These are phyloP conservation scores for Phylloscopus collybita DNA, from an alignment of 2,797 vertebrate species.

Conservation along the genomic window DNA sequence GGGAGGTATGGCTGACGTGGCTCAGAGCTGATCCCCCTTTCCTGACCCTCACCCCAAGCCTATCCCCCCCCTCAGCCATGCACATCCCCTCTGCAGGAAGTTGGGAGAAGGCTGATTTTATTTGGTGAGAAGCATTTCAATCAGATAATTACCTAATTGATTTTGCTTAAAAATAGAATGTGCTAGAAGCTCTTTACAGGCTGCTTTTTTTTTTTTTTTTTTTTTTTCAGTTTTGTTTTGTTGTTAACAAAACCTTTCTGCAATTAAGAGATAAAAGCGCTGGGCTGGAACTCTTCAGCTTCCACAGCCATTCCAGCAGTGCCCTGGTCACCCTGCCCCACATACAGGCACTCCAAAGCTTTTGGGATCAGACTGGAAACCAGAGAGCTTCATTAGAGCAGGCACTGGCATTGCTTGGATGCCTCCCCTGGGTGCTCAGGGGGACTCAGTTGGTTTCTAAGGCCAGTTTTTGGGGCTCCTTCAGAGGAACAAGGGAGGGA, in stretches of 20 bases:
- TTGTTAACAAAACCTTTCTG: conserved; percentile 15
- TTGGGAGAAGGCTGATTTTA: conserved; percentile 11
- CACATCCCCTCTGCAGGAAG: not conserved
- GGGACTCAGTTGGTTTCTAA: not conserved
- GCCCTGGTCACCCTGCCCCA: not conserved
- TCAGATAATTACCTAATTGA: conserved; percentile 74
- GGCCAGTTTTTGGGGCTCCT: not conserved
- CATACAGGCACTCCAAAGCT: fast-evolving
- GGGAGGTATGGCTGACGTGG: fast-evolving
- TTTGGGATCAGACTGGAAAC: not conserved
- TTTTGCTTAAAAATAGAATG: conserved; percentile 72
- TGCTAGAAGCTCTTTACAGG: conserved; percentile 16
- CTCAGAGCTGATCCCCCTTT: not conserved
- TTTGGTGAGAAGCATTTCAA: conserved; percentile 38
- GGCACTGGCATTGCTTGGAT: not conserved
- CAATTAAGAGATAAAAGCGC: not conserved
- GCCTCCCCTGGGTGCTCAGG: not conserved
- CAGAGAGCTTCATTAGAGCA: not conserved
- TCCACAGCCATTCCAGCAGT: not conserved
- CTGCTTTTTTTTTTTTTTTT: conserved; percentile 12
- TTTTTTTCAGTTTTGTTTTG: conserved; percentile 31
- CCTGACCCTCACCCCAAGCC: not conserved
- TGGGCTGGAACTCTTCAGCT: not conserved
- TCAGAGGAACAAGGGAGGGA: not conserved
- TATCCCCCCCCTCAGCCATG: not conserved